Evolutionary conservation across 2,888 invertebrate genomes (phyloP).

Genomic region (Caenorhabditis sp.): DNA sequence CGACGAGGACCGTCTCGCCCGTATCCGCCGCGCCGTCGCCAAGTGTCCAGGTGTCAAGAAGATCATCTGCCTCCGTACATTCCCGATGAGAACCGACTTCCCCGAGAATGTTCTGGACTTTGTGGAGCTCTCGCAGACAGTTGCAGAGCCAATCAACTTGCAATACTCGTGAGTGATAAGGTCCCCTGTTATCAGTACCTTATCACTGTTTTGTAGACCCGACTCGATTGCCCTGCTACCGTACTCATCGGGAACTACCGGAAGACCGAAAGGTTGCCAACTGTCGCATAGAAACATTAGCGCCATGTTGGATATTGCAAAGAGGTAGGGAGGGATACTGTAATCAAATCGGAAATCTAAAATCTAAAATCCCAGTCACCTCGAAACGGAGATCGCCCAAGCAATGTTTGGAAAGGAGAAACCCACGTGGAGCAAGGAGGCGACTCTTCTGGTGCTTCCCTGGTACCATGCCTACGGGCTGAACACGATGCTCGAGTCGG

Average conservation of each 20-base stretch:
- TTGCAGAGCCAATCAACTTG: conserved; percentile 45
- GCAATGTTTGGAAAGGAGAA: conserved; percentile 59
- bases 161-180: conserved; percentile 10
- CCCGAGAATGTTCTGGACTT: conserved; percentile 61
- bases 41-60: conserved; percentile 60
- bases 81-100: conserved; percentile 56
- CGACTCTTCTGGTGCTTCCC: conserved; percentile 73
- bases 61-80: conserved; percentile 63
- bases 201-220: conserved; percentile 21
- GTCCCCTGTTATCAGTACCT: background rate
- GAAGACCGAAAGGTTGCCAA: conserved; percentile 77
- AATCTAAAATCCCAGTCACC: conserved; percentile 22
- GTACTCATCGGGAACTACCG: conserved; percentile 86
- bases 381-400: conserved; percentile 47
- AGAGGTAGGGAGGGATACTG: conserved; percentile 40
- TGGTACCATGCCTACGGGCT: conserved; percentile 82
- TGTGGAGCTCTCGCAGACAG: conserved; percentile 52
- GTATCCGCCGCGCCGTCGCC: conserved; percentile 62
- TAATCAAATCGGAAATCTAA: no score
- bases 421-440: conserved; percentile 66
- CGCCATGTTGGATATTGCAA: conserved; percentile 71
- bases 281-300: conserved; percentile 74
- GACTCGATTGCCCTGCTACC: conserved; percentile 65
- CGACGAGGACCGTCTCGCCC: conserved; percentile 64
- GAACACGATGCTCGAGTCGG: conserved; percentile 63